Conservation (phyloP, 2,113 vertebrate genomes). For the Helogale parvula region DNA sequence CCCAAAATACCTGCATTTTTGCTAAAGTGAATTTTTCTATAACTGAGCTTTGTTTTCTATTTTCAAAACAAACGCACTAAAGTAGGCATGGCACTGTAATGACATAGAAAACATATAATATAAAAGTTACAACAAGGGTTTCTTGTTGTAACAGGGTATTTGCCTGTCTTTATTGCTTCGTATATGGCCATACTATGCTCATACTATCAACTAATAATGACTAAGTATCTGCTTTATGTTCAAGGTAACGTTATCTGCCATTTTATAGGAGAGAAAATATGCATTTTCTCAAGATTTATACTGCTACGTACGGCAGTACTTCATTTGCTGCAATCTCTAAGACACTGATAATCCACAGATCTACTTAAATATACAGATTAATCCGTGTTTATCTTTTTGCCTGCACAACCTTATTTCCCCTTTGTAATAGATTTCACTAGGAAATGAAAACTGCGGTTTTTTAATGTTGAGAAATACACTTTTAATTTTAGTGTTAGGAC, state of each 20-base stretch:
- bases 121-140: not conserved
- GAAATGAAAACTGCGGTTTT: not conserved
- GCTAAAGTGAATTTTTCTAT: not conserved
- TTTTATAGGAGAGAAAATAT: not conserved
- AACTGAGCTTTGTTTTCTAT: not conserved
- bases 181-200: not conserved
- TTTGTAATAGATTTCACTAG: not conserved
- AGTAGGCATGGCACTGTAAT: not conserved
- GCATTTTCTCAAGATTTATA: conserved; percentile 39
- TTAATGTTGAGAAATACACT: not conserved
- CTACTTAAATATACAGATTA: not conserved
- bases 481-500: not conserved
- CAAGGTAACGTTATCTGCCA: not conserved
- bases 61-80: not conserved
- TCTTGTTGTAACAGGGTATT: not conserved
- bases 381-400: not conserved
- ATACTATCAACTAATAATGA: not conserved
- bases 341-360: not conserved
- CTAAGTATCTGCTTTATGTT: not conserved
- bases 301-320: not conserved
- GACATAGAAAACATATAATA: not conserved
- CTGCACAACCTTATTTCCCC: not conserved
- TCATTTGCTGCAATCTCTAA: not conserved
- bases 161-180: not conserved
- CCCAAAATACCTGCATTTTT: not conserved